phyloP scores from a whole-genome alignment of 2,797 vertebrate genomes.

The Pipistrellus kuhlii region DNA sequence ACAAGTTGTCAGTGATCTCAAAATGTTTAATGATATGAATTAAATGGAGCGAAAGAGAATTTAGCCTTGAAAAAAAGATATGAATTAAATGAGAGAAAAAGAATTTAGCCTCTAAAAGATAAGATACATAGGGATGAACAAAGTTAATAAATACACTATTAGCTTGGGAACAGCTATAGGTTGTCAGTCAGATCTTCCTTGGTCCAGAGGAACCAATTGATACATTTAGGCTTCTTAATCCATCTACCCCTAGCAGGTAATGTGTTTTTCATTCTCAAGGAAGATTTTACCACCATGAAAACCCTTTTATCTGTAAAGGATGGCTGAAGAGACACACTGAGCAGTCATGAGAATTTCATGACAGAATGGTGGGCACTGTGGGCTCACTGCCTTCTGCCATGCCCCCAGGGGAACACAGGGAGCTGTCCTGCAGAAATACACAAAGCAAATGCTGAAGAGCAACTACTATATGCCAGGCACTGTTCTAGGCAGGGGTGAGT shows the following conservation, averaged over 20 bases:
- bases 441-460: neutral
- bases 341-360: neutral
- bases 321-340: neutral
- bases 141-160: neutral
- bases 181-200: neutral
- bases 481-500: neutral
- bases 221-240: neutral
- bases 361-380: neutral
- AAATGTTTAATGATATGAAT: neutral
- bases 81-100: neutral
- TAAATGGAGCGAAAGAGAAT: neutral
- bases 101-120: slow-evolving; percentile 6
- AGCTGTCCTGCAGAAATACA: neutral
- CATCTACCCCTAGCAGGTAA: neutral
- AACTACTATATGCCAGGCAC: neutral
- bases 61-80: neutral
- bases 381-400: neutral
- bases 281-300: neutral
- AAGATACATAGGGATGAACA: neutral
- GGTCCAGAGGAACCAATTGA: neutral
- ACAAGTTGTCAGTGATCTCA: neutral
- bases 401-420: neutral
- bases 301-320: neutral
- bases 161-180: neutral
- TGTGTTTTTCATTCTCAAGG: neutral